These are phyloP conservation scores for Drosophila borealis DNA, from an alignment of 2,888 invertebrate species.

Conservation along the genomic window DNA sequence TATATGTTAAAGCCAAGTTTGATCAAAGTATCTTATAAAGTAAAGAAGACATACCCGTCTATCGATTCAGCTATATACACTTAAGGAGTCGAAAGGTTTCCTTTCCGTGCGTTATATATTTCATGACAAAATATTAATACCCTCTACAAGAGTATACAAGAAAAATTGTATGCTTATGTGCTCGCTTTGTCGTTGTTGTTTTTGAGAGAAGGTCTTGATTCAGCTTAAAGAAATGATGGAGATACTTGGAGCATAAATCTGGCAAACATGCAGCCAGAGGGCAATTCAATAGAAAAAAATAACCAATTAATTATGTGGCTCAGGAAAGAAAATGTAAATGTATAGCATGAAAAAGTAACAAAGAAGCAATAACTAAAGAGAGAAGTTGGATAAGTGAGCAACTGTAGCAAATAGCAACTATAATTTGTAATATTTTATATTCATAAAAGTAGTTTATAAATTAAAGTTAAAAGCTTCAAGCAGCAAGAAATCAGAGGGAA, in stretches of 20 bases:
- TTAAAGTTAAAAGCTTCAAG: no score
- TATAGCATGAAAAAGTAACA: no score
- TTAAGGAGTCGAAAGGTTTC: no score
- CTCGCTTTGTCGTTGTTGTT: background rate
- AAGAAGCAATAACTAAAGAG: background rate
- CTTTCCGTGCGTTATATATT: no score
- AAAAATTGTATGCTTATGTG: background rate
- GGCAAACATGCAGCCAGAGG: slow-evolving; percentile 5
- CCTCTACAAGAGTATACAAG: background rate
- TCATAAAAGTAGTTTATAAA: no score
- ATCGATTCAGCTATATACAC: no score
- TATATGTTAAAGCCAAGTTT: no score
- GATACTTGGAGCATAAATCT: slow-evolving; percentile 42
- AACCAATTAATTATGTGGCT: slow-evolving; percentile 16
- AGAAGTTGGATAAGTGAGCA: background rate
- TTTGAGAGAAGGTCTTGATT: background rate
- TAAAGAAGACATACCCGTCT: no score
- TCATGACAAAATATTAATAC: no score
- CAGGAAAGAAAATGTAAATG: background rate
- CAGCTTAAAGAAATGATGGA: slow-evolving; percentile 3
- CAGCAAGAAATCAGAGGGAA: background rate
- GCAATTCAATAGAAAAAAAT: background rate
- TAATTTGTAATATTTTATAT: no score
- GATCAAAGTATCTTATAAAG: no score
- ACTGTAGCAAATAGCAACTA: no score